Percentiles rank a stretch among this genome's conserved stretches.
These are phyloP conservation scores for Tenthredo amoena DNA, from an alignment of 2,888 invertebrate genomes.

Conservation along the genomic window DNA sequence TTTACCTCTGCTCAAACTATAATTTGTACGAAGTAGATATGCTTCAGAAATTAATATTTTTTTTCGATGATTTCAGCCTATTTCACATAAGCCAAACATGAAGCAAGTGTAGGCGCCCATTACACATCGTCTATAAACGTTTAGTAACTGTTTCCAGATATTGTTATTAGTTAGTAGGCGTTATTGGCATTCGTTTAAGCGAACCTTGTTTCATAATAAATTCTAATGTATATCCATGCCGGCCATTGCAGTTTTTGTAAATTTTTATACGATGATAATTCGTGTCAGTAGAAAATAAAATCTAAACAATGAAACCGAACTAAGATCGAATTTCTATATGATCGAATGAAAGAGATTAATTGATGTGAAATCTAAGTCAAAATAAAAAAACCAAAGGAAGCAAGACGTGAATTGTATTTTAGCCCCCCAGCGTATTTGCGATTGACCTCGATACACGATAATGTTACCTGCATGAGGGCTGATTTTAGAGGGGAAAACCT, in stretches of 20 bases:
- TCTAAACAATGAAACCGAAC: neutral
- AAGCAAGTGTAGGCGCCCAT: neutral
- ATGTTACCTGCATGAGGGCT: slow-evolving; percentile 16
- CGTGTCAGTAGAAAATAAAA: neutral
- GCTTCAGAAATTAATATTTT: neutral
- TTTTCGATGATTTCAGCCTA: neutral
- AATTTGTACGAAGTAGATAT: neutral
- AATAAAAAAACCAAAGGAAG: neutral
- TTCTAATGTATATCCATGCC: neutral
- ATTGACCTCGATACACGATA: slow-evolving; percentile 32
- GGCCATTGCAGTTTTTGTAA: neutral
- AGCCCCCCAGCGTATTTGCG: slow-evolving; percentile 21
- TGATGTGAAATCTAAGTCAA: slow-evolving; percentile 4
- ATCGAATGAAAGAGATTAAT: neutral
- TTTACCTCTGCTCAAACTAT: neutral
- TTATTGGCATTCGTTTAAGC: slow-evolving; percentile 12
- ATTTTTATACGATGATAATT: slow-evolving; percentile 23
- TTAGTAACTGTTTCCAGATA: slow-evolving; percentile 19
- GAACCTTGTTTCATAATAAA: slow-evolving; percentile 27
- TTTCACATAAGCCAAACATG: neutral
- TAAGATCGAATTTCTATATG: neutral
- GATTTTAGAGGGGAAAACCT: neutral
- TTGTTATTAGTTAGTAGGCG: slow-evolving; percentile 21
- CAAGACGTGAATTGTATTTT: slow-evolving; percentile 27
- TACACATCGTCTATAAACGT: slow-evolving; percentile 1